phyloP scores from a whole-genome alignment of 37 sponge, comb jelly and placozoan species.

The Oopsacas minuta region DNA sequence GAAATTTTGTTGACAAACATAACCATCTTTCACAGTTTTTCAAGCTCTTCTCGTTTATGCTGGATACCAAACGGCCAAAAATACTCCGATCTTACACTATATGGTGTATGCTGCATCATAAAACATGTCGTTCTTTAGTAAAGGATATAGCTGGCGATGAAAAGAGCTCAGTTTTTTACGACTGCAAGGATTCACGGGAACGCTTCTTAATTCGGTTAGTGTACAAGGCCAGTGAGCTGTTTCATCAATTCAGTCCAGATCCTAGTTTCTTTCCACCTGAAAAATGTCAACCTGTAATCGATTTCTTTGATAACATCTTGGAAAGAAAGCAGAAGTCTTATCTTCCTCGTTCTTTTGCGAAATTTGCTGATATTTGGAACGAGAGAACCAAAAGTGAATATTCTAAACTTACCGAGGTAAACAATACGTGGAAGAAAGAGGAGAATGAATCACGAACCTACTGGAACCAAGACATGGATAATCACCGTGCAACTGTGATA shows the following conservation, averaged over 20 bases:
- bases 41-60: neutral
- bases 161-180: slow-evolving; percentile 14
- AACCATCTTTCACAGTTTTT: neutral
- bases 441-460: neutral
- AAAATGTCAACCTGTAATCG: neutral
- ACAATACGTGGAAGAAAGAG: neutral
- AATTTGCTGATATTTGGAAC: neutral
- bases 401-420: neutral
- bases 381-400: neutral
- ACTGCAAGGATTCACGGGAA: neutral
- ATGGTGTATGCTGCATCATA: neutral
- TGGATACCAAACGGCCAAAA: neutral
- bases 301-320: neutral
- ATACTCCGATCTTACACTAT: neutral
- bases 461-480: slow-evolving; percentile 17
- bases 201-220: neutral
- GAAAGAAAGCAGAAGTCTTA: neutral
- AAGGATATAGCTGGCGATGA: slow-evolving; percentile 9
- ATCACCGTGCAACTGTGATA: neutral
- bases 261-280: neutral
- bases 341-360: neutral
- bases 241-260: neutral
- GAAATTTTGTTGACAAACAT: neutral
- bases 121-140: neutral
- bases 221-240: slow-evolving; percentile 1